phyloP scores from a whole-genome alignment of 2,797 vertebrate species.

The Thamnophis elegans region DNA sequence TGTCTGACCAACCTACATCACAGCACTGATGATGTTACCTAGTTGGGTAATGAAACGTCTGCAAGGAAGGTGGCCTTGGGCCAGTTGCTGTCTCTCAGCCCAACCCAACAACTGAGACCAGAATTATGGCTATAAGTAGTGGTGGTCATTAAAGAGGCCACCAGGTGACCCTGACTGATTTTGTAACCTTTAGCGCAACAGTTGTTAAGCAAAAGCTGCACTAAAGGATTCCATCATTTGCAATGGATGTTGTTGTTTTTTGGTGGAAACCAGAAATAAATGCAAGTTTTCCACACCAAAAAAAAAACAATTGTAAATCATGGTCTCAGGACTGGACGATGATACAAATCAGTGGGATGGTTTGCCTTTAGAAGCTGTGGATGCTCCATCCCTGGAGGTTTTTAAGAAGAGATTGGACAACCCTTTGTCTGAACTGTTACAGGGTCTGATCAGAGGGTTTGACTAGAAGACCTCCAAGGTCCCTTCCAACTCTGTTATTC shows the following conservation, averaged over 20 bases:
- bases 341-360: too few species aligned
- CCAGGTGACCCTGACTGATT: not conserved
- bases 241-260: not conserved
- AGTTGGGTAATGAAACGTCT: not conserved
- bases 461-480: too few species aligned
- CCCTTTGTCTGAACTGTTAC: too few species aligned
- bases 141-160: not conserved
- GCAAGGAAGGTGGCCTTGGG: not conserved
- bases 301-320: too few species aligned
- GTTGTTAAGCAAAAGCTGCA: not conserved
- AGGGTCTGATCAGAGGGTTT: too few species aligned
- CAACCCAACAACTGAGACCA: not conserved
- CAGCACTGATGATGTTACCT: not conserved
- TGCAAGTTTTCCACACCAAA: not conserved
- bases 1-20: not conserved
- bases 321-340: too few species aligned
- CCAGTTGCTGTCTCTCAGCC: not conserved
- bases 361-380: too few species aligned
- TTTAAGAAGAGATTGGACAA: too few species aligned
- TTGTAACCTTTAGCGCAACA: not conserved
- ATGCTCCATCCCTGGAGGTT: too few species aligned
- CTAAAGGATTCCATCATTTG: not conserved
- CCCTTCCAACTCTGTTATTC: too few species aligned
- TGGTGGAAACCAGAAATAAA: not conserved
- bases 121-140: not conserved